These are phyloP conservation scores for Nannobrachium achirus DNA, from an alignment of 2,113 vertebrate genomes.

Conservation along the genomic window DNA sequence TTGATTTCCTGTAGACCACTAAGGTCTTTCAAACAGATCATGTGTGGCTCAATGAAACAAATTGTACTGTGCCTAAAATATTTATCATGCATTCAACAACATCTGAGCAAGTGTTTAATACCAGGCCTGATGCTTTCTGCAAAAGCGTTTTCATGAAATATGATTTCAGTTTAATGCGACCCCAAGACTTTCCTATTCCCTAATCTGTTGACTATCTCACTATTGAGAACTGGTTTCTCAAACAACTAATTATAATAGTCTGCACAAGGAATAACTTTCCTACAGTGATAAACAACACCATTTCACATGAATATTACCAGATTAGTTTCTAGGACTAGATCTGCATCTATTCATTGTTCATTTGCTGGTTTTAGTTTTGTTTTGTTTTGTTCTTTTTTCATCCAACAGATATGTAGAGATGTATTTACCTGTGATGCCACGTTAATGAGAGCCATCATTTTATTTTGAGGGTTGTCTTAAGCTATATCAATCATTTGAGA, in stretches of 20 bases:
- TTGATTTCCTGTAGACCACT: too few species aligned
- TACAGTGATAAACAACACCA: too few species aligned
- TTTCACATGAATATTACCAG: too few species aligned
- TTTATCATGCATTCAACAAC: neutral
- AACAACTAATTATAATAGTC: neutral
- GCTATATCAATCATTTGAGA: slow-evolving; percentile 45
- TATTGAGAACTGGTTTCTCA: neutral
- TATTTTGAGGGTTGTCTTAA: slow-evolving; percentile 49
- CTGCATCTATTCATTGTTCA: slow-evolving; percentile 11
- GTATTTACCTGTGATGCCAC: slow-evolving; percentile 38
- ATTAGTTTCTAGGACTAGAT: neutral
- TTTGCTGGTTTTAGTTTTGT: slow-evolving; percentile 10
- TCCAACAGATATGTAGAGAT: slow-evolving; percentile 30
- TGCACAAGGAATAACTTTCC: too few species aligned
- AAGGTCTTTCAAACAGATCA: neutral
- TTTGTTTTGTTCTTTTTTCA: slow-evolving; percentile 9
- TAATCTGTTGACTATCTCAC: neutral
- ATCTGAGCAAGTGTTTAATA: neutral
- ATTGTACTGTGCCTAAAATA: neutral
- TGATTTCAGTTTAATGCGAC: neutral
- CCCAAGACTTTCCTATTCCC: too few species aligned
- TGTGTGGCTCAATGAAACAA: neutral
- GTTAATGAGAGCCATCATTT: slow-evolving; percentile 51
- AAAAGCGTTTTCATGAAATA: neutral
- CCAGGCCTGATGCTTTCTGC: neutral